Base-by-base conservation (phyloP, 2,113 vertebrate genomes). In the Lates calcarifer region DNA sequence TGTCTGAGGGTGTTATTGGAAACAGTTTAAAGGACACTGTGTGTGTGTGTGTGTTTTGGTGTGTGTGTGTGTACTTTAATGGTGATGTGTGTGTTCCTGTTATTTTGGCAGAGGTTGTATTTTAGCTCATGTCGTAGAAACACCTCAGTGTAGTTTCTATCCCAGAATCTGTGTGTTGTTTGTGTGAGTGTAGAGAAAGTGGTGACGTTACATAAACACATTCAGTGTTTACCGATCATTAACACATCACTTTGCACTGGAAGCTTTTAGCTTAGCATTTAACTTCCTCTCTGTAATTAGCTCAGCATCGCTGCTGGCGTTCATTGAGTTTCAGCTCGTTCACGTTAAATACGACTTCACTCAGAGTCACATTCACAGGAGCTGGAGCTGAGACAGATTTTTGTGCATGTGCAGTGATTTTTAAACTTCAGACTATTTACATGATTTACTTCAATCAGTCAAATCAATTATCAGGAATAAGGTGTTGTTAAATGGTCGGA, bases 1-100 rank as follows among this genome's bases (percentile, higher is more conserved):
- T 81, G 88, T 86, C 28, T 69, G 66, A 65, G 26, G 17, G 74
- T 51, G 77, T 83, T 71, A 71, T 47, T 80, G 76, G 74, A 89
- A 70, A 24, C 67, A 61, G 33, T 83, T 78, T 47, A 75, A 87
- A 74, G 65, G 63, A 66, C 28, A 3, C 0, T n/a, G n/a, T 28
- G 26, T 76, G 58, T n/a, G n/a, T n/a, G n/a, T n/a, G n/a, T n/a
- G n/a, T n/a, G n/a, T n/a, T n/a, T n/a, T n/a, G n/a, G n/a, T n/a
- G n/a, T n/a, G 66, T 29, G 57, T 64, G 37, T 47, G 73, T 60
- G 29, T 51, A 9, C 20, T 22, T 47, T 20, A 47, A 47, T 47
- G 6, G 17, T 45, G 26, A 35, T 80, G 51, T 74, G 28, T 43
- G 55, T 75, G 49, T 68, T 35, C 12, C 37, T 57, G 74, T 49